Base-by-base conservation (phyloP, 37 sponge, comb jelly and placozoan species). In the Diacarnus erythraeanus region DNA sequence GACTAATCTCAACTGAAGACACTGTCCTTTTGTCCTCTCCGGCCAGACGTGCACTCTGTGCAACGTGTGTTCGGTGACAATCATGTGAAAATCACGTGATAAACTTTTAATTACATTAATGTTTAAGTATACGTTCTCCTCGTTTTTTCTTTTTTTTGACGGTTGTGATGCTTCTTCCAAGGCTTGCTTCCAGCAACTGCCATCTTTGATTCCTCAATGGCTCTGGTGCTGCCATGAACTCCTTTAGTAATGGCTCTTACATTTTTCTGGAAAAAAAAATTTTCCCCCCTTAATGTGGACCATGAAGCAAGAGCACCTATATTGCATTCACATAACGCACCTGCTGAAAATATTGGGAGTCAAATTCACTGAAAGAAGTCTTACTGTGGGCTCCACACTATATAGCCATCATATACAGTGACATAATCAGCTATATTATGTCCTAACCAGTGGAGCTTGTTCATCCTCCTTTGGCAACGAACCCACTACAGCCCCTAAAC, bases 161-260 rank as follows among this genome's bases (percentile, higher is more conserved):
- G 59, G 67, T 97, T 97, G 78, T 87, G 59, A 74, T 97, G 97
- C 56, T 91, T 90, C 82, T 86, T 93, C 97, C 97, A 97, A 0
- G 97, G 97, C 37, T 97, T 96, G 1, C 74, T 85, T 2, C 26
- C 69, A 29, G 25, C 64, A 47, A n/a, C n/a, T n/a, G 51, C 51
- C 51, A 12, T 6, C 12, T 12, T 12, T 47, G 51, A 47, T 47
- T 12, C 51, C 12, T 6, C 10, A 47, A 47, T 47, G 51, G 51
- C 6, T 15, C 12, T 47, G 51, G 51, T 15, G 6, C 12, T 6
- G 51, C 10, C 6, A 47, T 47, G 51, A 47, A 47, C 51, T 47
- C 90, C 87, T 44, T 85, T 90, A 33, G 56, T 90, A 35, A 75
- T 63, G 42, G 68, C 87, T 43, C 60, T 59, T 12, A 84, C 78